phyloP scores from a whole-genome alignment of 1,140 invertebrate genomes.

The Melipona quadrifasciata region DNA sequence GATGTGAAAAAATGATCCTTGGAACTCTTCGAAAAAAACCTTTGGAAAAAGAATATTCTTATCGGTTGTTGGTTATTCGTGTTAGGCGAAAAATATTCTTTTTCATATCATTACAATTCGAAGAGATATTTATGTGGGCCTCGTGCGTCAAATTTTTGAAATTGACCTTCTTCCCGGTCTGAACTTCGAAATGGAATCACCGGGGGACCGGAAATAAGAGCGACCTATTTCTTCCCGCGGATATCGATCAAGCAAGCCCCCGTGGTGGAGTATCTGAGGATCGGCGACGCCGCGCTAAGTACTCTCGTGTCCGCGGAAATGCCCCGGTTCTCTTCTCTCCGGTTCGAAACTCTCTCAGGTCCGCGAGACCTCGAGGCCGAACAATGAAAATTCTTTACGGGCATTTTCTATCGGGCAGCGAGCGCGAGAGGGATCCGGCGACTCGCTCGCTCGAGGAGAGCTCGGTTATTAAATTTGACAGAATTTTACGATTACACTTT shows the following conservation, averaged over 20 bases:
- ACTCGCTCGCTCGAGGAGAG: no score
- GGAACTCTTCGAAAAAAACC: neutral
- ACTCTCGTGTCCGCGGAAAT: constrained; percentile 33
- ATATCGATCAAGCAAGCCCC: constrained; percentile 38
- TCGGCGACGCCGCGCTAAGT: constrained; percentile 36
- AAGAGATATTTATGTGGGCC: no score
- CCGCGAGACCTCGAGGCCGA: no score
- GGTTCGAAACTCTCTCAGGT: neutral
- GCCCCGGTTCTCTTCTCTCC: constrained; percentile 5
- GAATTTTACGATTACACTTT: no score
- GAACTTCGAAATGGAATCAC: constrained; percentile 38
- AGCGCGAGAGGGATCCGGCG: no score
- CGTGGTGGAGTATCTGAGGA: constrained; percentile 19
- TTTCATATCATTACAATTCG: no score
- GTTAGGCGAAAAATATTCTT: no score
- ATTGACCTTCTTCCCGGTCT: neutral
- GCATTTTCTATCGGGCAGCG: no score
- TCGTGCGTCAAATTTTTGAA: no score
- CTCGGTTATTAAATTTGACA: no score
- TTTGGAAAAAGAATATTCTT: no score
- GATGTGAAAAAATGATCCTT: neutral
- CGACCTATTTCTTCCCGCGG: constrained; percentile 47
- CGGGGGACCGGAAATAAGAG: constrained; percentile 46
- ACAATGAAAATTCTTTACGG: neutral
- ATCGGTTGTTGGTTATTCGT: no score